Evolutionary conservation across 2,888 invertebrate genomes (phyloP).

Genomic region (Leucoma salicis): DNA sequence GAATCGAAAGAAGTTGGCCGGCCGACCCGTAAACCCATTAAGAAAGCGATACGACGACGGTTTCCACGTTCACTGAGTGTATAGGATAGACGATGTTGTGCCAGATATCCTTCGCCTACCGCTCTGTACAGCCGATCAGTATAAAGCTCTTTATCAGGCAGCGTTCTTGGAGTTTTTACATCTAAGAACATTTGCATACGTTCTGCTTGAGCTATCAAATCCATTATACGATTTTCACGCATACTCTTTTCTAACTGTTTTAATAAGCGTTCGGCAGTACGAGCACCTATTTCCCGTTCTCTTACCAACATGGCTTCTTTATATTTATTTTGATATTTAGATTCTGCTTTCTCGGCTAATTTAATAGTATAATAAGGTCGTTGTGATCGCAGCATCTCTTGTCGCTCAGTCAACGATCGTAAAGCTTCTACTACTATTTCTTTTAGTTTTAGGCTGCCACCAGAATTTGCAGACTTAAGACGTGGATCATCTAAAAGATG

Average conservation of each 20-base stretch:
- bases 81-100: slow-evolving; percentile 67
- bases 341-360: slow-evolving; percentile 68
- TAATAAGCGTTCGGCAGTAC: slow-evolving; percentile 59
- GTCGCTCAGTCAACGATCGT: slow-evolving; percentile 61
- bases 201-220: slow-evolving; percentile 66
- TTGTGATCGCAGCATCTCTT: slow-evolving; percentile 70
- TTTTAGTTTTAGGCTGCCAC: slow-evolving; percentile 54
- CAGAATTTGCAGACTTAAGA: slow-evolving; percentile 63
- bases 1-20: slow-evolving; percentile 72
- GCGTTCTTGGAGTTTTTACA: slow-evolving; percentile 60
- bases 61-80: slow-evolving; percentile 71
- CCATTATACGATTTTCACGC: slow-evolving; percentile 59
- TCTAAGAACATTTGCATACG: slow-evolving; percentile 74
- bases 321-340: slow-evolving; percentile 63
- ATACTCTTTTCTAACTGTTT: slow-evolving; percentile 61
- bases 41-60: slow-evolving; percentile 69
- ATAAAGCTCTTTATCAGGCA: slow-evolving; percentile 69
- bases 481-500: slow-evolving; percentile 57
- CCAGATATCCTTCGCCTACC: slow-evolving; percentile 69
- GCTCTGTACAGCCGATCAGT: slow-evolving; percentile 66
- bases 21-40: slow-evolving; percentile 69
- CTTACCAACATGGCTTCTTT: slow-evolving; percentile 57
- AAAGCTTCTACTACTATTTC: slow-evolving; percentile 56
- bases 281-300: slow-evolving; percentile 65
- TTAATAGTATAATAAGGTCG: slow-evolving; percentile 72